These are phyloP conservation scores for Meiosimyza platycephala DNA, from an alignment of 2,888 invertebrate genomes.

Conservation along the genomic window DNA sequence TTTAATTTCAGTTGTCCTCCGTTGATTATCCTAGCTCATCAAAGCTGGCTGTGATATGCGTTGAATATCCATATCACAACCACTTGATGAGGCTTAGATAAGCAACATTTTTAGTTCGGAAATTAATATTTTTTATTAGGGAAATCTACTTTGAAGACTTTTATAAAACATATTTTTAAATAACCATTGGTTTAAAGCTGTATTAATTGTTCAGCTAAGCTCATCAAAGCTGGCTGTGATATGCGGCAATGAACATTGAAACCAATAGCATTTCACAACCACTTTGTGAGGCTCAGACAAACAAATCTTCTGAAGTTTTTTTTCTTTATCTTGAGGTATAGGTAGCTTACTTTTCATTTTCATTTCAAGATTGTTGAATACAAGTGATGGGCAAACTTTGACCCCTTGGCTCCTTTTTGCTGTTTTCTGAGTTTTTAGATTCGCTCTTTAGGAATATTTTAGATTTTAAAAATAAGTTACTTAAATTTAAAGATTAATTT, in stretches of 20 bases:
- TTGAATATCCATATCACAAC: slow-evolving; percentile 79
- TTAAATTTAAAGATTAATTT: no score
- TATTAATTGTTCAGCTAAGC: slow-evolving; percentile 69
- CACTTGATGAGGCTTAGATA: slow-evolving; percentile 80
- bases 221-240: slow-evolving; percentile 99
- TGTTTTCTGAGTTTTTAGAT: neutral
- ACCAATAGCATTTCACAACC: slow-evolving; percentile 80
- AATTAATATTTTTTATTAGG: neutral
- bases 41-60: slow-evolving; percentile 99
- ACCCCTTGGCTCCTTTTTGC: no score
- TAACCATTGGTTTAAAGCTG: neutral
- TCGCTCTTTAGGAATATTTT: neutral
- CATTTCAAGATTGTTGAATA: no score
- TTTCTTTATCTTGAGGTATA: no score
- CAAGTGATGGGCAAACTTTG: no score
- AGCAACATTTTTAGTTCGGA: slow-evolving; percentile 60
- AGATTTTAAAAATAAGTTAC: no score
- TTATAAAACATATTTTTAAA: no score
- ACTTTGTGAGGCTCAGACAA: slow-evolving; percentile 76
- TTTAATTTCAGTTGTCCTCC: slow-evolving; percentile 56
- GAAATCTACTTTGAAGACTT: neutral
- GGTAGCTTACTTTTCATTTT: no score
- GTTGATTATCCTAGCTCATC: slow-evolving; percentile 79
- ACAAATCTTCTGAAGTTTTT: slow-evolving; percentile 36
- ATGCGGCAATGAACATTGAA: slow-evolving; percentile 70